Percentiles rank a stretch among this genome's conserved stretches.
Evolutionary conservation across 2,113 vertebrate species (phyloP).

Genomic region (Sphaerodactylus townsendi): DNA sequence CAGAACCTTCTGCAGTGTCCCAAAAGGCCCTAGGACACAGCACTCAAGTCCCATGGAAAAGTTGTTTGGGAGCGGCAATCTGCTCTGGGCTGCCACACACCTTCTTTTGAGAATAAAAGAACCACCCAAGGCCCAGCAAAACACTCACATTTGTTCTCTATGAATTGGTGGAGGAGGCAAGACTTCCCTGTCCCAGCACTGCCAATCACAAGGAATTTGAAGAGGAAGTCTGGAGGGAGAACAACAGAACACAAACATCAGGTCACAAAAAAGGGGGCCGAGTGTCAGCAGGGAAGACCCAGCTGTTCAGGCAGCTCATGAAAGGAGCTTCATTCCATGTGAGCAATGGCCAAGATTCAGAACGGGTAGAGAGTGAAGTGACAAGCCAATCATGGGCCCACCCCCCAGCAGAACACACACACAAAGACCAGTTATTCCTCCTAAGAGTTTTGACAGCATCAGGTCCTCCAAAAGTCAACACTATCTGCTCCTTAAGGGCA

Average conservation of each 20-base stretch:
- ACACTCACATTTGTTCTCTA: slow-evolving; percentile 93
- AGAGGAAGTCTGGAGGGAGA: slow-evolving; percentile 86
- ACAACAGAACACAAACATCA: neutral
- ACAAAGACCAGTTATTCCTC: too few relatives aligned
- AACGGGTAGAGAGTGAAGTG: neutral
- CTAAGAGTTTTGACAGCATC: too few relatives aligned
- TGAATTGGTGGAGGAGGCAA: slow-evolving; percentile 95
- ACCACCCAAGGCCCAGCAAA: neutral
- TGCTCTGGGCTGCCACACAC: neutral
- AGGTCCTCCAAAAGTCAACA: neutral
- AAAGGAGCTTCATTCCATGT: too few relatives aligned
- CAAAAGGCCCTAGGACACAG: neutral
- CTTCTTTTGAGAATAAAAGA: too few relatives aligned
- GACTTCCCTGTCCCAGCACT: slow-evolving; percentile 93
- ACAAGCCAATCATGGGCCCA: neutral
- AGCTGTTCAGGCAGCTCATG: too few relatives aligned
- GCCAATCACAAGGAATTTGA: slow-evolving; percentile 96
- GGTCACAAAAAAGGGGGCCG: too few relatives aligned
- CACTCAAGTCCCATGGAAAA: neutral
- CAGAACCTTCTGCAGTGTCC: neutral
- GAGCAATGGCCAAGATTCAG: too few relatives aligned
- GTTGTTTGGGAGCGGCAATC: neutral
- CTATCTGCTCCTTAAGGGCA: neutral
- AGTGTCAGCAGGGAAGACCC: accelerated
- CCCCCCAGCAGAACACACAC: too few relatives aligned